Evolutionary conservation across 2,888 invertebrate genomes (phyloP).

Genomic region (Lucinisca nassula): DNA sequence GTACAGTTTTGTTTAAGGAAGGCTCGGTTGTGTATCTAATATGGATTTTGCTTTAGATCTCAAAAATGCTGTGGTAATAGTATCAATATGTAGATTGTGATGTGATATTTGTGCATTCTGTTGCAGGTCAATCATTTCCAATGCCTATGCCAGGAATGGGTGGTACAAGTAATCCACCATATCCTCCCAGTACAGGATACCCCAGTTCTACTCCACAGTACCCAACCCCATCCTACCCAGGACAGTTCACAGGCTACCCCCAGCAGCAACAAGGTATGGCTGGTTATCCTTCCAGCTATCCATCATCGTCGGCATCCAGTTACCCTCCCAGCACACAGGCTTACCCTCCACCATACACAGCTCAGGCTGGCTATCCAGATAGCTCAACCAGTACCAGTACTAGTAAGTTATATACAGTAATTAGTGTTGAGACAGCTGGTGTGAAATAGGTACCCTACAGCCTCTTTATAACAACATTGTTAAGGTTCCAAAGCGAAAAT

Average conservation of each 20-base stretch:
- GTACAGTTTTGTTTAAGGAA: too few relatives aligned
- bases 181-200: constrained; percentile 62
- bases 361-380: constrained; percentile 20
- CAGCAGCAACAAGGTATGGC: constrained; percentile 71
- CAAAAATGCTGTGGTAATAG: too few relatives aligned
- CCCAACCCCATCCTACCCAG: constrained; percentile 41
- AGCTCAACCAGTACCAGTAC: constrained; percentile 42
- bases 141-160: constrained; percentile 73
- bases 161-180: constrained; percentile 66
- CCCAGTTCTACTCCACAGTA: constrained; percentile 30
- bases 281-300: constrained; percentile 78
- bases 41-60: too few relatives aligned
- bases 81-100: too few relatives aligned
- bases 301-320: constrained; percentile 45
- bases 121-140: constrained; percentile 60
- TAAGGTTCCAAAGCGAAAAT: too few relatives aligned
- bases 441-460: too few relatives aligned
- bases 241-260: constrained; percentile 61
- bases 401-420: neutral
- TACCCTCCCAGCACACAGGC: constrained; percentile 39
- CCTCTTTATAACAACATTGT: too few relatives aligned
- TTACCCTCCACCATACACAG: constrained; percentile 43
- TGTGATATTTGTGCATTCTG: too few relatives aligned
- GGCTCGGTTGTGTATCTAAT: too few relatives aligned
- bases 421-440: too few relatives aligned